A percentile compares a stretch with the other conserved stretches of the same genome.
These are phyloP conservation scores for Anoura caudifer DNA, from an alignment of 2,113 vertebrate genomes.

Conservation along the genomic window DNA sequence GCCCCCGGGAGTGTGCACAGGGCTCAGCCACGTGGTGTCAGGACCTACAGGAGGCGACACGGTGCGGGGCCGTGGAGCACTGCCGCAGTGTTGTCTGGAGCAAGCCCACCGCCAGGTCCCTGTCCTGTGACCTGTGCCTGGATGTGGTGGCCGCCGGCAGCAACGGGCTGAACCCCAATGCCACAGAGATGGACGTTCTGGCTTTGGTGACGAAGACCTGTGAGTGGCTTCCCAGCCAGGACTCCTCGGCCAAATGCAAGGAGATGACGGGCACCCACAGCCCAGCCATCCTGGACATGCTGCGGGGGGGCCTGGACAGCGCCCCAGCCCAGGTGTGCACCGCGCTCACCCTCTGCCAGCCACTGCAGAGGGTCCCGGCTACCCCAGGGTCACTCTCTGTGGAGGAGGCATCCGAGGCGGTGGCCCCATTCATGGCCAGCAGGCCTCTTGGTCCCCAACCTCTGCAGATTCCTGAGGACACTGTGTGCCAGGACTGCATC, in stretches of 20 bases:
- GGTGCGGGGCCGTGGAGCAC: neutral
- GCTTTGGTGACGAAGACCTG: neutral
- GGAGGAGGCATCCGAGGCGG: neutral
- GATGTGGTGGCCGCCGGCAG: neutral
- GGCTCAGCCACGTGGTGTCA: neutral
- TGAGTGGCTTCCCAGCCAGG: slow-evolving; percentile 2
- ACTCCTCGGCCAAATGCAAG: neutral
- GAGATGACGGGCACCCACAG: neutral
- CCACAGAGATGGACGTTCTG: accelerated
- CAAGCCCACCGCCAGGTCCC: neutral
- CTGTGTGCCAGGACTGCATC: neutral
- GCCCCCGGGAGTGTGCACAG: neutral
- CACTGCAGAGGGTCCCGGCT: neutral
- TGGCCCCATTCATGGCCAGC: accelerated
- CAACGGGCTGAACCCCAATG: neutral
- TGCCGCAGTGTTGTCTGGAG: neutral
- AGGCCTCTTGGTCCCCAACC: neutral
- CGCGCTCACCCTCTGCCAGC: neutral
- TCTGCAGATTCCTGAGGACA: accelerated
- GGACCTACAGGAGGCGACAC: neutral
- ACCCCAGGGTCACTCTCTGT: accelerated
- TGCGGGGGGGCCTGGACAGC: accelerated
- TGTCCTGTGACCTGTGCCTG: neutral
- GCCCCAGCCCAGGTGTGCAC: neutral
- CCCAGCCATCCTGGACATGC: neutral